Base-by-base conservation (phyloP, 2,888 invertebrate genomes). In the Eupithecia subfuscata region DNA sequence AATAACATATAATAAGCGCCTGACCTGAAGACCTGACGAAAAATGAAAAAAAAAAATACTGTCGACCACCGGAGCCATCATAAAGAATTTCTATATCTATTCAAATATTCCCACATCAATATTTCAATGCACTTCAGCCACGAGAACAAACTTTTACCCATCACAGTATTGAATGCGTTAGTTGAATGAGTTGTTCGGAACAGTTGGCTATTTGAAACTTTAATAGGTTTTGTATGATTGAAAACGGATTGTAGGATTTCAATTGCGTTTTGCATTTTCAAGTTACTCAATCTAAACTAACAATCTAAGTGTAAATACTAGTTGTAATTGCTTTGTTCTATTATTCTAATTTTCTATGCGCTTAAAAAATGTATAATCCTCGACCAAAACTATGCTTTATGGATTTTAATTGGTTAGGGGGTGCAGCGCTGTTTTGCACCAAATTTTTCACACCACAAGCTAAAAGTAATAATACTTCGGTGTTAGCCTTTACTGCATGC, bases 131-230 rank as follows among this genome's bases (percentile, higher is more conserved):
- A 40, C 37, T 67, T 40, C 22, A 67, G 11, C 34, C 22, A 18
- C 64, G 34, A 64, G 64, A 60, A 30, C 64, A 74, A 74, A 74
- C 70, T 74, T 75, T 65, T 64, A 64, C 40, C n/a, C 48, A 60
- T 65, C 48, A 16, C 25, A 45, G 65, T 25, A 68, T 48, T 74
- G 69, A 76, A 71, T 56, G 52, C 45, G 63, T 86, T 84, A 88
- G 89, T 90, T 90, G 87, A 88, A 90, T 87, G 85, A 89, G 88
- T 90, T 90, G 81, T 45, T 76, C 79, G 70, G 73, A 75, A 72
- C 73, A 75, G 81, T 75, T 75, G 80, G 82, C 81, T 83, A 84
- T 83, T 82, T 48, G 77, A 80, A 83, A 89, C 82, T 87, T 88
- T 82, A 85, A 88, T 85, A 82, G 84, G 82, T 85, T 86, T 78